Conservation (phyloP, 2,113 vertebrate species). For the Monopterus albus region DNA sequence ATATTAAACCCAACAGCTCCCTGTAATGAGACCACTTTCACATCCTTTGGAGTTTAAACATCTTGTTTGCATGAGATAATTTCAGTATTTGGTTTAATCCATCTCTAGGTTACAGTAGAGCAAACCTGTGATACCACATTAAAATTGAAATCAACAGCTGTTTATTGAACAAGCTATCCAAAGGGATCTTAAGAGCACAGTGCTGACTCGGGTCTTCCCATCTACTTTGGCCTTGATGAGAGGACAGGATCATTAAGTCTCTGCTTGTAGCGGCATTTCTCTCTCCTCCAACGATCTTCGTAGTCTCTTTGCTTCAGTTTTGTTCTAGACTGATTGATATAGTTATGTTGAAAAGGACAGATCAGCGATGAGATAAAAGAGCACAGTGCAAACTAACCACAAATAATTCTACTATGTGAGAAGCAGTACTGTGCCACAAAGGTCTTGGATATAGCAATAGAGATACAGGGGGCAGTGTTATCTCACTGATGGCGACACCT, state of each 20-base stretch:
- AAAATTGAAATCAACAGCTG: conserved; percentile 29
- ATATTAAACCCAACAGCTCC: conserved; percentile 62
- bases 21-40: conserved; percentile 31
- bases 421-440: background rate
- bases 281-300: background rate
- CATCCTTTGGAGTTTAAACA: conserved; percentile 31
- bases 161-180: conserved; percentile 22
- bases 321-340: background rate
- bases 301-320: background rate
- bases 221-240: conserved; percentile 50
- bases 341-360: background rate
- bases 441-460: conserved; percentile 8
- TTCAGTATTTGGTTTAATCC: conserved; percentile 21
- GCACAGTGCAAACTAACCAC: background rate
- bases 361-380: background rate
- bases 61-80: conserved; percentile 42
- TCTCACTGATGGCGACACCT: conserved; percentile 42
- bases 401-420: background rate
- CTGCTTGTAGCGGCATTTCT: background rate
- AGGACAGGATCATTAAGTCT: conserved; percentile 58
- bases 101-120: background rate
- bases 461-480: conserved; percentile 70
- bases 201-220: conserved; percentile 39
- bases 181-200: conserved; percentile 32
- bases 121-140: background rate